Percentiles rank a stretch among this genome's conserved stretches.
phyloP scores from a whole-genome alignment of 2,797 vertebrate species.

The Rallus crepitans region DNA sequence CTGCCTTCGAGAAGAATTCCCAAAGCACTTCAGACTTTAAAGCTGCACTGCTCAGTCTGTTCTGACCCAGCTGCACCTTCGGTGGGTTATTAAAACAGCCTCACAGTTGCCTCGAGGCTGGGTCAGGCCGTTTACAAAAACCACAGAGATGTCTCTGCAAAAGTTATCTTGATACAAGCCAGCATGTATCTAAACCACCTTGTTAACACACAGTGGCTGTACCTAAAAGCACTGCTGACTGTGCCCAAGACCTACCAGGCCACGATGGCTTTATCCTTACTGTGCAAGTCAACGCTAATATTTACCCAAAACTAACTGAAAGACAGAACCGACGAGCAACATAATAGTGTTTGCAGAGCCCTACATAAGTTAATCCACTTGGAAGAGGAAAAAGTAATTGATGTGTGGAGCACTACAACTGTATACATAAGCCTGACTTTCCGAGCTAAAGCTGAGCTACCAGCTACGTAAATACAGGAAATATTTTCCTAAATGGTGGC shows the following conservation, averaged over 20 bases:
- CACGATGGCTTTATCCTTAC: conserved; percentile 34
- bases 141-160: conserved; percentile 19
- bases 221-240: conserved; percentile 12
- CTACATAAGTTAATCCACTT: conserved; percentile 13
- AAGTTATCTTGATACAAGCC: background rate
- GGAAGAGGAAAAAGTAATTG: conserved; percentile 25
- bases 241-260: background rate
- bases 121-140: conserved; percentile 20
- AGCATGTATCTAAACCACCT: background rate
- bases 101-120: background rate
- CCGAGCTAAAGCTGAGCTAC: conserved; percentile 1
- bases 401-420: conserved; percentile 8
- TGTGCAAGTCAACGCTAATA: conserved; percentile 11
- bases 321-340: conserved; percentile 9
- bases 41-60: background rate
- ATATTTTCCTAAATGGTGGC: background rate
- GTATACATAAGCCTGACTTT: conserved; percentile 9
- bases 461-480: conserved; percentile 28
- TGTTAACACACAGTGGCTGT: background rate
- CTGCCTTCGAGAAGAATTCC: conserved; percentile 16
- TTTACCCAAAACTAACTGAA: conserved; percentile 56
- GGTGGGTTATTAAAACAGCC: conserved; percentile 17
- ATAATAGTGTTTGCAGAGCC: conserved; percentile 5
- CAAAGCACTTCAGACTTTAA: conserved; percentile 24
- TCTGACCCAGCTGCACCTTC: conserved; percentile 41